Conservation (phyloP, 2,113 vertebrate genomes). For the Mohoua ochrocephala region DNA sequence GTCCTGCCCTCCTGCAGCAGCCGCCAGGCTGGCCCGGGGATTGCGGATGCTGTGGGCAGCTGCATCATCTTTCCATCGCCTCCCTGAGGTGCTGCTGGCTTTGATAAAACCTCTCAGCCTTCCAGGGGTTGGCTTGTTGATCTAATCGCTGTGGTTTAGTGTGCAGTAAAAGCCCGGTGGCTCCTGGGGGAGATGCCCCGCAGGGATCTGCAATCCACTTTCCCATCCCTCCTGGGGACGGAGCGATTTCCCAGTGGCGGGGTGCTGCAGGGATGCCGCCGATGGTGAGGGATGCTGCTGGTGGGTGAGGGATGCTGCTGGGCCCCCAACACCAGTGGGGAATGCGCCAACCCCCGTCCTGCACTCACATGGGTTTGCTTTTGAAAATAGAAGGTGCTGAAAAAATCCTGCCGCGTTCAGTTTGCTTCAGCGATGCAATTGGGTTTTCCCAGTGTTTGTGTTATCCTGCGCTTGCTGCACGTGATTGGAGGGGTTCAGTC, state of each 20-base stretch:
- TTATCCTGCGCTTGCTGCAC: accelerated
- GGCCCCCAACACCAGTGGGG: neutral
- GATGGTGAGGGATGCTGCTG: neutral
- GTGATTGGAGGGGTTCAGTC: neutral
- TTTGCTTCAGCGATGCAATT: neutral
- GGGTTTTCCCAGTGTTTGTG: neutral
- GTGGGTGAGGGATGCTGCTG: neutral
- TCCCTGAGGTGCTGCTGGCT: constrained; percentile 17
- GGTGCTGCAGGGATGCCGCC: neutral
- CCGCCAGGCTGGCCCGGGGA: neutral
- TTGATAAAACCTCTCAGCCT: constrained; percentile 16
- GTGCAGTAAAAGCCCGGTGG: neutral
- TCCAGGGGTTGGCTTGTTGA: neutral
- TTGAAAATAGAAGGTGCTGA: neutral
- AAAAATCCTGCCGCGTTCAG: neutral
- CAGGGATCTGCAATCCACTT: neutral
- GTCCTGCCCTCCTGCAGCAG: neutral
- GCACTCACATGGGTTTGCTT: neutral
- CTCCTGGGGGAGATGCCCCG: neutral
- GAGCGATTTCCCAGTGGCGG: neutral
- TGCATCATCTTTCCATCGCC: neutral
- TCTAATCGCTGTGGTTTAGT: neutral
- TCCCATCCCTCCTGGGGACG: neutral
- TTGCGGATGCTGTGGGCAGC: neutral
- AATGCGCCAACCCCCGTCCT: neutral